phyloP scores from a whole-genome alignment of 2,113 vertebrate genomes.

The Mobula hypostoma region DNA sequence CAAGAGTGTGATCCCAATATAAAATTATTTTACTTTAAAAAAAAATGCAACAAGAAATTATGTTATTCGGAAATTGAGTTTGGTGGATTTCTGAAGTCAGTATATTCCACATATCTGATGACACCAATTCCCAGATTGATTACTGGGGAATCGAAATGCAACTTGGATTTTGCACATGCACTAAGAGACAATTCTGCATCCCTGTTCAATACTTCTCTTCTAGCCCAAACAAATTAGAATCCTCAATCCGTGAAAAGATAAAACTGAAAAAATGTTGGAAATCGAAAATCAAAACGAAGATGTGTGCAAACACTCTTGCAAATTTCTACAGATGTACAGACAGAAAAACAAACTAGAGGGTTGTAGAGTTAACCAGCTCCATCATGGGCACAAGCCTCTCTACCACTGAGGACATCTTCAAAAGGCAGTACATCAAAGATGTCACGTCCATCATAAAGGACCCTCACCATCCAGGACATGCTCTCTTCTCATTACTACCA shows the following conservation, averaged over 20 bases:
- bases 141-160: not conserved
- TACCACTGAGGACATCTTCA: too few relatives aligned
- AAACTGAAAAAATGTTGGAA: too few relatives aligned
- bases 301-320: too few relatives aligned
- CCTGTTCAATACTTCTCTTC: not conserved
- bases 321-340: too few relatives aligned
- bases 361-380: too few relatives aligned
- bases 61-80: not conserved
- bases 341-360: too few relatives aligned
- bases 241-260: not conserved
- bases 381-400: too few relatives aligned
- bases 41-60: not conserved
- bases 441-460: too few relatives aligned
- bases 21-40: not conserved
- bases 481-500: too few relatives aligned
- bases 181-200: not conserved
- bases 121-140: not conserved
- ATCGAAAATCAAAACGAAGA: too few relatives aligned
- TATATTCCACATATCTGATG: not conserved
- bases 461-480: too few relatives aligned
- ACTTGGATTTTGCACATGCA: not conserved
- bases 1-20: not conserved
- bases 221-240: not conserved
- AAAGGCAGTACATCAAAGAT: too few relatives aligned
- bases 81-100: not conserved